A percentile compares a stretch with the other conserved stretches of the same genome.
phyloP scores from a whole-genome alignment of 2,113 vertebrate species.

The Gopherus flavomarginatus region DNA sequence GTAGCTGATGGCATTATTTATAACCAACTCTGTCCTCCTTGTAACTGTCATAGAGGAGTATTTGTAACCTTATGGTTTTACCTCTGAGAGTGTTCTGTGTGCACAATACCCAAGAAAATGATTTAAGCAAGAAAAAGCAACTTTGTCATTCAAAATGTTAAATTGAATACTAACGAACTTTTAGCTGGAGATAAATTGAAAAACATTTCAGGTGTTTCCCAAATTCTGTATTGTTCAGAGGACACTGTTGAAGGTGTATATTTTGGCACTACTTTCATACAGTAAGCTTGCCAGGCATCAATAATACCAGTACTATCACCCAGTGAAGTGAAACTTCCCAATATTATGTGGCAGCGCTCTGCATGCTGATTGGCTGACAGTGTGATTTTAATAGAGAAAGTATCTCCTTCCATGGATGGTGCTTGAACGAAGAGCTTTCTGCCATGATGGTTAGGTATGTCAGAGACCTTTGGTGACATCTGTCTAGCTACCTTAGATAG shows the following conservation, averaged over 20 bases:
- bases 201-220: not conserved
- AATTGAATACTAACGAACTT: not conserved
- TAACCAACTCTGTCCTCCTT: not conserved
- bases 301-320: not conserved
- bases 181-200: not conserved
- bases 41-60: not conserved
- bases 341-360: not conserved
- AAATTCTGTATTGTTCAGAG: not conserved
- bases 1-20: not conserved
- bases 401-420: not conserved
- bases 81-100: slow-evolving; percentile 4
- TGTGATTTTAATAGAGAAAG: not conserved
- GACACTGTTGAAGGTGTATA: not conserved
- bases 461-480: not conserved
- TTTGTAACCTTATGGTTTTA: not conserved
- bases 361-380: not conserved
- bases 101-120: not conserved
- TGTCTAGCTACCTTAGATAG: not conserved
- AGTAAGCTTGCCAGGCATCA: not conserved
- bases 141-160: not conserved
- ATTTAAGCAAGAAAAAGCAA: not conserved
- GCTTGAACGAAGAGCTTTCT: not conserved
- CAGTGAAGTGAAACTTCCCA: not conserved
- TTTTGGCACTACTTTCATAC: not conserved
- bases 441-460: not conserved